A percentile compares a stretch with the other conserved stretches of the same genome.
Evolutionary conservation across 2,888 invertebrate genomes (phyloP).

Genomic region (Axea sp.): DNA sequence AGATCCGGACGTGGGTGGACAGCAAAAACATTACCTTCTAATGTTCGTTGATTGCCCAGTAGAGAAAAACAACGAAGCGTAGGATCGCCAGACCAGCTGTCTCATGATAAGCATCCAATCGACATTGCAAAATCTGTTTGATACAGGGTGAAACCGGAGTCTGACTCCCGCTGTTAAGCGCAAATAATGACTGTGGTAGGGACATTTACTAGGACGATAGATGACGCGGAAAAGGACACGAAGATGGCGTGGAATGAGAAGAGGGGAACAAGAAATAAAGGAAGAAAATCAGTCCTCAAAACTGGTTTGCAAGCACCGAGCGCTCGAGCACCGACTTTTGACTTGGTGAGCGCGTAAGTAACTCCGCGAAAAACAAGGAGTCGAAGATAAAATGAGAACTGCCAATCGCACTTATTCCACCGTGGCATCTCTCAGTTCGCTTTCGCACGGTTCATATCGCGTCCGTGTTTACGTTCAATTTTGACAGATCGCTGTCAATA

Average conservation of each 20-base stretch:
- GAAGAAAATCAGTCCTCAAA: slow-evolving; percentile 56
- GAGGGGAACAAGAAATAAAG: slow-evolving; percentile 42
- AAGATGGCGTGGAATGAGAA: slow-evolving; percentile 5
- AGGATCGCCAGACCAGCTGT: slow-evolving; percentile 23
- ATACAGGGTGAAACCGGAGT: background rate
- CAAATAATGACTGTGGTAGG: slow-evolving; percentile 33
- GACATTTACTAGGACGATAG: slow-evolving; percentile 32
- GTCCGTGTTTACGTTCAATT: slow-evolving; percentile 15
- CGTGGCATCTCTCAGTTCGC: slow-evolving; percentile 49
- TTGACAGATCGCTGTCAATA: slow-evolving; percentile 20
- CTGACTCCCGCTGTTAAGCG: slow-evolving; percentile 6
- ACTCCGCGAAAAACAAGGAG: slow-evolving; percentile 13
- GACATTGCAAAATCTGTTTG: slow-evolving; percentile 48
- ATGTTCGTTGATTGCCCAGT: slow-evolving; percentile 38
- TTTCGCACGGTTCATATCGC: slow-evolving; percentile 49
- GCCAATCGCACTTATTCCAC: slow-evolving; percentile 25
- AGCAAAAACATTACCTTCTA: slow-evolving; percentile 45
- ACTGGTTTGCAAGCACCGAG: slow-evolving; percentile 53
- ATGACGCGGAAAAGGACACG: slow-evolving; percentile 42
- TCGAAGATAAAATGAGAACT: slow-evolving; percentile 52
- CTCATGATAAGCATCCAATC: slow-evolving; percentile 19
- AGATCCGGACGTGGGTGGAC: slow-evolving; percentile 14
- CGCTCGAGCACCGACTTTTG: slow-evolving; percentile 39
- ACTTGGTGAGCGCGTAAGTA: slow-evolving; percentile 37
- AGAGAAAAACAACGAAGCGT: slow-evolving; percentile 20